A percentile compares a stretch with the other conserved stretches of the same genome.
These are phyloP conservation scores for Bubo scandiacus DNA, from an alignment of 2,113 vertebrate genomes.

Conservation along the genomic window DNA sequence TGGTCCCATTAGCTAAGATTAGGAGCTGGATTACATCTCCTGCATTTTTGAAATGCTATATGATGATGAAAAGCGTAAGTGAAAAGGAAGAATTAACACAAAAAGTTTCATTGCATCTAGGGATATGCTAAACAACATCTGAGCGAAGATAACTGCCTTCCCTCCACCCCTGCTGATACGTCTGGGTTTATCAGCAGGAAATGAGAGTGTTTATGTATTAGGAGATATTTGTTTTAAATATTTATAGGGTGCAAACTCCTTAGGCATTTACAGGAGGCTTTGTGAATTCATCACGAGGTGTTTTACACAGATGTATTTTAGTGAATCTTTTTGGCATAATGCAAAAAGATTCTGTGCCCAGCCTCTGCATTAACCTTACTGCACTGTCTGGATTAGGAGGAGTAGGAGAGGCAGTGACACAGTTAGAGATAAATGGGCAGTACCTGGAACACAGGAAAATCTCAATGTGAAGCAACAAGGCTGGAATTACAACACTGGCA, in stretches of 20 bases:
- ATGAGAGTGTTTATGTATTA: conserved; percentile 64
- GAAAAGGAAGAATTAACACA: conserved; percentile 33
- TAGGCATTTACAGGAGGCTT: conserved; percentile 57
- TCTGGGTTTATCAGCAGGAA: conserved; percentile 67
- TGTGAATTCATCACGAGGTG: conserved; percentile 39
- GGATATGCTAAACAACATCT: conserved; percentile 68
- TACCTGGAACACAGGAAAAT: background rate
- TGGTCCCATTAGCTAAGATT: conserved; percentile 60
- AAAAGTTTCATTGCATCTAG: conserved; percentile 46
- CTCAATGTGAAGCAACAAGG: background rate
- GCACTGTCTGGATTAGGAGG: background rate
- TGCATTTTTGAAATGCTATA: conserved; percentile 59
- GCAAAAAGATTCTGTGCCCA: background rate
- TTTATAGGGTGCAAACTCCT: conserved; percentile 69
- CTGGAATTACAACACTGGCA: background rate
- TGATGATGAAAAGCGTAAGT: conserved; percentile 52
- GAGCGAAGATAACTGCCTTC: conserved; percentile 61
- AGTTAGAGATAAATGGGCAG: background rate
- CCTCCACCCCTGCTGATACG: conserved; percentile 14
- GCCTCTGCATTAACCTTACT: background rate
- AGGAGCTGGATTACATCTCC: conserved; percentile 51
- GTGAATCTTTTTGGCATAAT: conserved; percentile 6
- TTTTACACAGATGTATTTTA: background rate
- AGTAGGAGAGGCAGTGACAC: background rate
- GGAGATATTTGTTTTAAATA: conserved; percentile 76